These are phyloP conservation scores for Luffia ferchaultella DNA, from an alignment of 2,888 invertebrate species.

Conservation along the genomic window DNA sequence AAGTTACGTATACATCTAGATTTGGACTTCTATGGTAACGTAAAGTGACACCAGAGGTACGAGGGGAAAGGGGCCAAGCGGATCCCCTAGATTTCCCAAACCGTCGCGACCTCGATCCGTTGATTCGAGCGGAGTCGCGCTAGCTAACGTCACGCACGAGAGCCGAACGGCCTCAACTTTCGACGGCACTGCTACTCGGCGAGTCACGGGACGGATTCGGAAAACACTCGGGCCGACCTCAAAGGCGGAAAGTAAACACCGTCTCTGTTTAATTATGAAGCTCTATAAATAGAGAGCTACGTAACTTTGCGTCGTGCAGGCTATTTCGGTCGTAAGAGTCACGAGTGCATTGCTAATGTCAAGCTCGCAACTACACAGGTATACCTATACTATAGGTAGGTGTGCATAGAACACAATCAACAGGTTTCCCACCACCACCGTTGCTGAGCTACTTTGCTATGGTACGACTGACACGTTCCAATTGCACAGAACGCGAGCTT, in stretches of 20 bases:
- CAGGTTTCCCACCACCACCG: too few relatives aligned
- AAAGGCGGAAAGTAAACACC: conserved; percentile 40
- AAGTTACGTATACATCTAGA: too few relatives aligned
- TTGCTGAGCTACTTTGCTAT: too few relatives aligned
- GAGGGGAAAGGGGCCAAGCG: too few relatives aligned
- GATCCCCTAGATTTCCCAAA: not conserved
- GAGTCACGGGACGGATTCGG: not conserved
- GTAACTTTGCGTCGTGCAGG: conserved; percentile 52
- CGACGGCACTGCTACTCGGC: conserved; percentile 18
- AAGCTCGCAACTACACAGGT: conserved; percentile 52
- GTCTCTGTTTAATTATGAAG: conserved; percentile 54
- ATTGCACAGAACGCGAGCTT: too few relatives aligned
- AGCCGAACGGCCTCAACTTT: conserved; percentile 7
- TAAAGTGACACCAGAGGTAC: too few relatives aligned
- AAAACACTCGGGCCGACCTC: conserved; percentile 22
- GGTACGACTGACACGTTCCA: too few relatives aligned
- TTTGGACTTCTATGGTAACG: too few relatives aligned
- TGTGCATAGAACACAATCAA: too few relatives aligned
- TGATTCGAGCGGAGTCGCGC: not conserved
- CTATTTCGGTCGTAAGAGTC: conserved; percentile 56
- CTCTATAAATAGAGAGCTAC: conserved; percentile 48
- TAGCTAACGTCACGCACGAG: not conserved
- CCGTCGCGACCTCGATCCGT: not conserved
- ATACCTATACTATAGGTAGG: too few relatives aligned
- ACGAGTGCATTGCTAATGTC: conserved; percentile 54